Conservation (phyloP, 2,113 vertebrate genomes). For the Oryzias woworae region DNA sequence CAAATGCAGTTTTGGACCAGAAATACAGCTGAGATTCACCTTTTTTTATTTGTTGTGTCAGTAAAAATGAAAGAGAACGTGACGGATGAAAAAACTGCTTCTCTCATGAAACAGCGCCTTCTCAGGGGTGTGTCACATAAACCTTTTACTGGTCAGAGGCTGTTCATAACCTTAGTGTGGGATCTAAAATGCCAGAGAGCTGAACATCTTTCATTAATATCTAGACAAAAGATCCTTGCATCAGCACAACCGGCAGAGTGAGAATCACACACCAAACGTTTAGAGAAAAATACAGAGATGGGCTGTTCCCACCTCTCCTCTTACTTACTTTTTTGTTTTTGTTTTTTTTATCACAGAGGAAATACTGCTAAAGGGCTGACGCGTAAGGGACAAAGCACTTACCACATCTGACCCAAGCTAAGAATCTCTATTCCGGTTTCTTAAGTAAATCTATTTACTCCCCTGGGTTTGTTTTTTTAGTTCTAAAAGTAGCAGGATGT, state of each 20-base stretch:
- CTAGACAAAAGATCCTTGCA: conserved; percentile 62
- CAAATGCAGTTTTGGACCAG: conserved; percentile 11
- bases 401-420: conserved; percentile 74
- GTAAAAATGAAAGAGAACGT: conserved; percentile 47
- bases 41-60: conserved; percentile 43
- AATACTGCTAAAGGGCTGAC: conserved; percentile 62
- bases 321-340: conserved; percentile 48
- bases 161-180: conserved; percentile 67
- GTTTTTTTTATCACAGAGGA: conserved; percentile 65
- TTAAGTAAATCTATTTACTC: conserved; percentile 78
- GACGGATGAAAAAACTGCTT: conserved; percentile 47
- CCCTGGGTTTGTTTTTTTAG: conserved; percentile 65
- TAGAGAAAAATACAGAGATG: conserved; percentile 17
- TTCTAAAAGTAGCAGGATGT: conserved; percentile 65
- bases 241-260: conserved; percentile 68
- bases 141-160: conserved; percentile 61
- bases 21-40: conserved; percentile 24
- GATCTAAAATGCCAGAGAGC: conserved; percentile 65
- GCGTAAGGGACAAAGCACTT: conserved; percentile 76
- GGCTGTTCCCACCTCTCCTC: conserved; percentile 26
- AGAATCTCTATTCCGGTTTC: conserved; percentile 70
- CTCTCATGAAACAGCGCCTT: conserved; percentile 34
- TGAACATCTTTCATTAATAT: conserved; percentile 75
- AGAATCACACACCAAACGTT: conserved; percentile 60
- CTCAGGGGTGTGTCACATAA: conserved; percentile 36